phyloP scores from a whole-genome alignment of 2,888 invertebrate genomes.

The Pemphredon lugubris region DNA sequence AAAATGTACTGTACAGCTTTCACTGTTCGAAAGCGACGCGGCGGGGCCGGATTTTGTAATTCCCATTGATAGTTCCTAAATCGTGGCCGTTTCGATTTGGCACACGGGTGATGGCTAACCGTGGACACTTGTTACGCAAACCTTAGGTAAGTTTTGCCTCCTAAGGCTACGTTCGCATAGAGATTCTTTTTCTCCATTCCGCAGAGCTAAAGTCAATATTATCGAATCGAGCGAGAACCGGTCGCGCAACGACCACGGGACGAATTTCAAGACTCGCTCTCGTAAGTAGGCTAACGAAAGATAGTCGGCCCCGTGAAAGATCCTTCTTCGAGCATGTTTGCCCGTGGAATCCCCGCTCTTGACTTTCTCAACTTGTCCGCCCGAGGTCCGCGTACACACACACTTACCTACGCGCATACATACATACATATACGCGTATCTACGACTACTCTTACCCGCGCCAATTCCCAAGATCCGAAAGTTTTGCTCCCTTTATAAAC shows the following conservation, averaged over 20 bases:
- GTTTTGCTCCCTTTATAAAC: constrained; percentile 23
- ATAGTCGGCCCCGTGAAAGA: constrained; percentile 66
- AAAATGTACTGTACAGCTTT: constrained; percentile 55
- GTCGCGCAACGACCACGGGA: constrained; percentile 30
- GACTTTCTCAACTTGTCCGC: constrained; percentile 74
- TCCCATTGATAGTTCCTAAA: constrained; percentile 33
- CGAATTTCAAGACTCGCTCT: constrained; percentile 60
- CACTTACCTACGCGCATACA: constrained; percentile 45
- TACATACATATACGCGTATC: too few relatives aligned
- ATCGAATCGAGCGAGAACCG: constrained; percentile 49
- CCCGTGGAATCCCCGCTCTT: constrained; percentile 70
- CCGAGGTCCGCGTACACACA: constrained; percentile 51
- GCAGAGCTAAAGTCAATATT: constrained; percentile 33
- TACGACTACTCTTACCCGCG: constrained; percentile 49
- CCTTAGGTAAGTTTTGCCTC: constrained; percentile 49
- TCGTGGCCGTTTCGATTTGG: constrained; percentile 31
- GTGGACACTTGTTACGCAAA: constrained; percentile 57
- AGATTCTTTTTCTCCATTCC: constrained; percentile 25
- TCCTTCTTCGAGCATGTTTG: constrained; percentile 55
- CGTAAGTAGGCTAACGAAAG: constrained; percentile 77
- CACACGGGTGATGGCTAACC: constrained; percentile 39
- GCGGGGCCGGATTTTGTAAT: constrained; percentile 60
- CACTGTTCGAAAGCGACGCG: constrained; percentile 58
- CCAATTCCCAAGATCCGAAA: constrained; percentile 5
- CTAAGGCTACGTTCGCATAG: not conserved